Base-by-base conservation (phyloP, 2,113 vertebrate species). In the Mohoua ochrocephala region DNA sequence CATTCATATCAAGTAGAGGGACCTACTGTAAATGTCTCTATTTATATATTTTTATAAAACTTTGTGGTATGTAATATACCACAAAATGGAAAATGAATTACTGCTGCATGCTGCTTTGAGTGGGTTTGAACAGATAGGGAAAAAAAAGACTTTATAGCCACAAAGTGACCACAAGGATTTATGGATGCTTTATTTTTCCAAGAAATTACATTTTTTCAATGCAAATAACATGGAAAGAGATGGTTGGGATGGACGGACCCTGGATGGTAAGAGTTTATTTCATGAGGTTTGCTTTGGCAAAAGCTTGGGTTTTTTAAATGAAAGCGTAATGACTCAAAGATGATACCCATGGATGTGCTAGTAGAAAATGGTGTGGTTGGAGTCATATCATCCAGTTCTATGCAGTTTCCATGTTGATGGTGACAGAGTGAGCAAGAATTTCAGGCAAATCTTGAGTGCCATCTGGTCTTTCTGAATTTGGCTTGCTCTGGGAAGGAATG, bases 401-500 rank as follows among this genome's bases (percentile, higher is more conserved):
- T 89, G 78, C 92, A 63, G 49, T 95, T 96, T 97, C 94, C 93
- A 96, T 85, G 95, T 79, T 91, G 94, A 71, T 95, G 86, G 50
- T 85, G 81, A 54, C 91, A 87, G 77, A 87, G 54, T 64, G 84
- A 95, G 64, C 84, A 84, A 33, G 74, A 93, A 69, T 95, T 92
- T 67, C 53, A n/a, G 79, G 64, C 68, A 74, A 54, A 69, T 89
- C 59, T 91, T 0, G 7, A 60, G 44, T 98, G 98, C 98, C 91
- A 94, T 95, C 83, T 97, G 98, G 97, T 98, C 98, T 98, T 98
- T 96, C 97, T 97, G 95, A 96, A 93, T 96, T 93, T 47, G 60
- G 35, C 39, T 94, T 91, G 49, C 91, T 97, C 98, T 98, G 82
- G 17, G 80, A 96, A 97, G 56, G n/a, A 97, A 92, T 64, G 79